Conservation (phyloP, 1,140 invertebrate species). For the Heliothis virescens region DNA sequence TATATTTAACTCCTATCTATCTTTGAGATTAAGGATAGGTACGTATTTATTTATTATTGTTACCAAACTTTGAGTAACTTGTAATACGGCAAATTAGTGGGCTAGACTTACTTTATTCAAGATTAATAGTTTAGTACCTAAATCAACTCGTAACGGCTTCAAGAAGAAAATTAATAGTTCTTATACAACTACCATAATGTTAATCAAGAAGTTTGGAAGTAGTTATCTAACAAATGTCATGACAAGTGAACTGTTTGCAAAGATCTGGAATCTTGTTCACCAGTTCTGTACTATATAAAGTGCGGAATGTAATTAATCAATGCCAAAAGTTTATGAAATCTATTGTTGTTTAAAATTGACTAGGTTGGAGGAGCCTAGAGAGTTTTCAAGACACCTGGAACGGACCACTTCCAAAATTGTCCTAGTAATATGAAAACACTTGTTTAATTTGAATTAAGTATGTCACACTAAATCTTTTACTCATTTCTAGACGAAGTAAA, state of each 20-base stretch:
- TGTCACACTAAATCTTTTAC: too few species aligned
- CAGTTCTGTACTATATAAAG: background rate
- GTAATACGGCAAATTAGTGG: constrained; percentile 7
- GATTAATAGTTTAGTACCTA: constrained; percentile 14
- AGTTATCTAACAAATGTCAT: constrained; percentile 25
- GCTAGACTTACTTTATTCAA: constrained; percentile 26
- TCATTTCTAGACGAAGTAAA: too few species aligned
- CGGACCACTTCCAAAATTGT: background rate
- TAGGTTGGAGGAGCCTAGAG: background rate
- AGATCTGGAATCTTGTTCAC: constrained; percentile 16
- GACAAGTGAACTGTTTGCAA: constrained; percentile 14
- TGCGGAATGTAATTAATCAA: constrained; percentile 3
- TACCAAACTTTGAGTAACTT: constrained; percentile 6
- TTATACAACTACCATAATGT: constrained; percentile 25
- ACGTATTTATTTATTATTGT: background rate
- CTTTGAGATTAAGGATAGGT: background rate
- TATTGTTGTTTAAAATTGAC: background rate
- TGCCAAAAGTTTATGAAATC: constrained; percentile 30
- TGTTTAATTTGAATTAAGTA: background rate
- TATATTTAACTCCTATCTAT: background rate
- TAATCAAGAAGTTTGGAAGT: constrained; percentile 34
- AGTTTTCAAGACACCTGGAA: background rate
- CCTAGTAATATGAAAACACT: background rate
- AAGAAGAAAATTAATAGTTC: constrained; percentile 31
- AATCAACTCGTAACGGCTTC: constrained; percentile 23